Conservation (phyloP, 2,888 invertebrate species). For the Adineta ricciae region DNA sequence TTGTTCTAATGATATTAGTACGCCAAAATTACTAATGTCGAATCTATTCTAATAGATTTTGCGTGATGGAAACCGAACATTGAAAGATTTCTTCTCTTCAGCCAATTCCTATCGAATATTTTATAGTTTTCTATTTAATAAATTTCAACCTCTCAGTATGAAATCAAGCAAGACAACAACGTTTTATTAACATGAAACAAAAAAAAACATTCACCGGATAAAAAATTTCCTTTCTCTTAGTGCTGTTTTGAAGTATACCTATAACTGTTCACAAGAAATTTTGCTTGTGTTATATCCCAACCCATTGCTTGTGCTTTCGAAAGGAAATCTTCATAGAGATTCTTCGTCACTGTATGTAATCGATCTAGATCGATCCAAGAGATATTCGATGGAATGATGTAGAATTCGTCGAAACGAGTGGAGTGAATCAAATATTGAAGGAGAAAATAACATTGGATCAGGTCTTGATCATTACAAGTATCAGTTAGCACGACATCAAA, state of each 20-base stretch:
- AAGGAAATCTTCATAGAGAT: neutral
- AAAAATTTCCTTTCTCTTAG: neutral
- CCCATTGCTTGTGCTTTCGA: neutral
- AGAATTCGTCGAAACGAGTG: neutral
- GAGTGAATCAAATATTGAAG: neutral
- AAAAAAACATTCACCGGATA: too few species aligned
- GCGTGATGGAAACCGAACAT: too few species aligned
- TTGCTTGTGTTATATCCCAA: neutral
- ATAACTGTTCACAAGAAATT: neutral
- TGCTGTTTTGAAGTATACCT: neutral
- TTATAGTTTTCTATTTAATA: too few species aligned
- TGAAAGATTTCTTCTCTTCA: too few species aligned
- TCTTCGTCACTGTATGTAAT: neutral
- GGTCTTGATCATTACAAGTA: neutral
- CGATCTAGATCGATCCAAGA: neutral
- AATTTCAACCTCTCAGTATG: too few species aligned
- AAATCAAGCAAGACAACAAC: too few species aligned
- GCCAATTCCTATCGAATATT: too few species aligned
- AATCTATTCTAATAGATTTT: neutral
- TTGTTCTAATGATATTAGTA: neutral
- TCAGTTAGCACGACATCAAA: neutral
- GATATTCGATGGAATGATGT: neutral
- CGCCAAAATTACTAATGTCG: neutral
- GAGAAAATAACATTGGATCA: neutral
- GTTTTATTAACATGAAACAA: too few species aligned